Base-by-base conservation (phyloP, 30 jellyfish, hydroid and myxozoan species). In the Hydractinia echinata region DNA sequence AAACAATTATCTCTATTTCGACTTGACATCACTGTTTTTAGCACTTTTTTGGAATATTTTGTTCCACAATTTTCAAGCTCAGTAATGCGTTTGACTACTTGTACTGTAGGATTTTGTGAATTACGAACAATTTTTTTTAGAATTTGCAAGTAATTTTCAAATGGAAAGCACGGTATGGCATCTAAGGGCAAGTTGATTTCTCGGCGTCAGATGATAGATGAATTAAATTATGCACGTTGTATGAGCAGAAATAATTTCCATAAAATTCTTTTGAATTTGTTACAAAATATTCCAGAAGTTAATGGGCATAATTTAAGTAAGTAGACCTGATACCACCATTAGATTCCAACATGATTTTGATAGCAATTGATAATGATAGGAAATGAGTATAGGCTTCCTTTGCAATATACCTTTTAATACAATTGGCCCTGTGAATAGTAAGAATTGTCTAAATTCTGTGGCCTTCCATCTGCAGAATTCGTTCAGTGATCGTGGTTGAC, bases 401-500 rank as follows among this genome's bases (percentile, higher is more conserved):
- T 16, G 76, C 44, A 82, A 69, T 49, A 72, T 73, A 15, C 72
- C 30, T 72, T 82, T 82, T 52, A 82, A 67, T 14, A 55, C 89
- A 18, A 82, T 16, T 13, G 68, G 54, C 16, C 89, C 89, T 67
- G 89, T 82, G 84, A 67, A 82, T 54, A 82, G 53, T 11, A 82
- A 76, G 72, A 82, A 82, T 66, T 67, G 76, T 61, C 83, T 54
- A 21, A 82, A 82, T 53, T 82, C 89, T 14, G 89, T 82, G 51
- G 89, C 89, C 61, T 82, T 82, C 89, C 89, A 82, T 56, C 86
- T 44, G 20, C 73, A 76, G 5, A 67, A 48, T 39, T 83, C 91
- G 15, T 21, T 11, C 54, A 72, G 55, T 8, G 81, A 61, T 54
- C 86, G 44, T 72, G 91, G 91, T 53, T 73, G 91, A 21, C 86